These are phyloP conservation scores for Habropoda laboriosa DNA, from an alignment of 1,140 invertebrate species.

Conservation along the genomic window DNA sequence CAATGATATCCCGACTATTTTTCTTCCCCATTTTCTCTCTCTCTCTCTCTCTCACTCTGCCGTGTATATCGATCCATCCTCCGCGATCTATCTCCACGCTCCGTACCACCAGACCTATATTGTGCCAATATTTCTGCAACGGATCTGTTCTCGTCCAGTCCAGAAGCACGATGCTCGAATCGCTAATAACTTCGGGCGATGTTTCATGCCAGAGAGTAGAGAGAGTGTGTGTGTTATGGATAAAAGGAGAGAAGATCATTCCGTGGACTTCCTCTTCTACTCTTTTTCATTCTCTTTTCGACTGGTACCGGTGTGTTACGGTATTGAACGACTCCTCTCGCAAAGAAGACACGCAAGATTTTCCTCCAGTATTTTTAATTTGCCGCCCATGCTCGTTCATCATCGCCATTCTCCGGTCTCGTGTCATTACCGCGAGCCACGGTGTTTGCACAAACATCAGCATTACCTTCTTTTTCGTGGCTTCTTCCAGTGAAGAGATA, in stretches of 20 bases:
- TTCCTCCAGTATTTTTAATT: slow-evolving; percentile 47
- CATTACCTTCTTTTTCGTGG: neutral
- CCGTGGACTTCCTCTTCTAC: neutral
- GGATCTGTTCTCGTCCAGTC: neutral
- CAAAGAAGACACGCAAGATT: neutral
- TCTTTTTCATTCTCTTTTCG: too few relatives aligned
- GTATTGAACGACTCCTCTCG: slow-evolving; percentile 32
- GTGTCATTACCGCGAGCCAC: slow-evolving; percentile 14
- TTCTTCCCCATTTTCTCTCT: slow-evolving; percentile 41
- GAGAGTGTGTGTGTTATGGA: neutral
- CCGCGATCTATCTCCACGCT: neutral
- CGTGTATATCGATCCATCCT: slow-evolving; percentile 45
- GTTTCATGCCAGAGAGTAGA: slow-evolving; percentile 6
- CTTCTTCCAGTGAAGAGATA: neutral
- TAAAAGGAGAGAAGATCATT: neutral
- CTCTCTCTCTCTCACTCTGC: neutral
- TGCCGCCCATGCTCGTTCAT: slow-evolving; percentile 2
- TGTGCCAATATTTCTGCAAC: slow-evolving; percentile 19
- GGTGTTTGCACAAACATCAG: neutral
- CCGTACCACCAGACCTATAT: neutral
- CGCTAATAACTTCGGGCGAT: slow-evolving; percentile 30
- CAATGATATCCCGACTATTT: slow-evolving; percentile 31
- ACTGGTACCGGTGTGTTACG: too few relatives aligned
- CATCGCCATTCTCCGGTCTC: neutral
- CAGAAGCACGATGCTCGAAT: slow-evolving; percentile 28